Evolutionary conservation across 2,113 vertebrate genomes (phyloP), one percentile per base, ranked within the genome.

Genomic region (Gadus macrocephalus): DNA sequence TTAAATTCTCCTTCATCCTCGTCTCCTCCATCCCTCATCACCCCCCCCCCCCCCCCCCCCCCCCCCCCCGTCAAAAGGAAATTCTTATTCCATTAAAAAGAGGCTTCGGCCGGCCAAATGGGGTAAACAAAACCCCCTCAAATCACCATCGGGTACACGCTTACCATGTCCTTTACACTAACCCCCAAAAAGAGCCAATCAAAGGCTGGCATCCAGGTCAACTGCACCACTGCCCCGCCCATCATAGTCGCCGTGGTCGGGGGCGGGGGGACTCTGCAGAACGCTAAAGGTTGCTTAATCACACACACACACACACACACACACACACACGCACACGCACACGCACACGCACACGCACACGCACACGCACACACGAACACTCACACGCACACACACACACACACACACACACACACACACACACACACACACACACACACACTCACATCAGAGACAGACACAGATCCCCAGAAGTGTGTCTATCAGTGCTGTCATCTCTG

Each of bases 401-500:
- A 35, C 68, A 66, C 60, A 73, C 69, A 9, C 5, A 6, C 42
- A 64, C 59, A 14, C 49, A 31, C 65, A 73, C 66, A 62, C 55
- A 63, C 38, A 62, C 64, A 67, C 49, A 35, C 31, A 35, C 4
- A 35, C 31, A 35, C 31, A 70, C 70, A 66, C 62, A 42, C 68
- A 64, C 60, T 72, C 69, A 67, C 55, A 63, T 25, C 38, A 62
- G 56, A 68, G 55, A 35, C 31, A 35, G 31, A 35, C 31, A 35
- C 31, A 70, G 63, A 81, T 81, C 78, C 49, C 56, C 9, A n/a
- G 22, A 79, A 82, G 83, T 84, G 87, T 87, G 83, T 87, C 85
- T 90, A 90, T 89, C 88, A 61, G 62, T 53, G 75, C 86, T 89
- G 89, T 89, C 89, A 89, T 90, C 88, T 90, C 81, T 87, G 86